phyloP scores from a whole-genome alignment of 2,888 invertebrate species.

The Perithous albicinctus region DNA sequence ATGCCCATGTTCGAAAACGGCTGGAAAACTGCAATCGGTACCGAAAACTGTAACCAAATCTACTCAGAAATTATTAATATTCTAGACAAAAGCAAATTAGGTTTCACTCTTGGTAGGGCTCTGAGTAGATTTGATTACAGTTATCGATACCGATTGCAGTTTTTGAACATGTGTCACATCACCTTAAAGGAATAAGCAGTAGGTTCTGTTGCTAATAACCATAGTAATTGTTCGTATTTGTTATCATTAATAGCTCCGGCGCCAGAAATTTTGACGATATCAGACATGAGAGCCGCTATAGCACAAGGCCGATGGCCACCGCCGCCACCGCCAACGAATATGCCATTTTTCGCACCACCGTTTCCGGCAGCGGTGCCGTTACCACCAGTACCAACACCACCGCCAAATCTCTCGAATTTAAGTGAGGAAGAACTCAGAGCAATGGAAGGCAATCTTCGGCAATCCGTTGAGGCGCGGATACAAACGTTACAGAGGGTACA shows the following conservation, averaged over 20 bases:
- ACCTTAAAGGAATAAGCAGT: too few species aligned
- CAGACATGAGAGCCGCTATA: slow-evolving; percentile 34
- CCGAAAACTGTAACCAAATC: too few species aligned
- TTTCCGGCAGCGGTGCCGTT: slow-evolving; percentile 86
- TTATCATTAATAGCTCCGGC: slow-evolving; percentile 21
- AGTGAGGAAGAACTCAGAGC: slow-evolving; percentile 93
- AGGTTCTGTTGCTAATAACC: background rate
- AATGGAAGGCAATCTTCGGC: slow-evolving; percentile 95
- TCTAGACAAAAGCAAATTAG: too few species aligned
- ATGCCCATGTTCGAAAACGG: too few species aligned
- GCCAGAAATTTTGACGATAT: slow-evolving; percentile 34
- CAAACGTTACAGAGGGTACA: slow-evolving; percentile 94
- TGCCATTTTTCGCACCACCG: slow-evolving; percentile 86
- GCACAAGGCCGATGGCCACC: slow-evolving; percentile 64
- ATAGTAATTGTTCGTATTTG: background rate
- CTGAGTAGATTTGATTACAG: too few species aligned
- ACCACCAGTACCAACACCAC: slow-evolving; percentile 92
- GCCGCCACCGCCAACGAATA: slow-evolving; percentile 75
- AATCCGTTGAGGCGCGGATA: slow-evolving; percentile 95
- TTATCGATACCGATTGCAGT: too few species aligned
- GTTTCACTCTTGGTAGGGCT: too few species aligned
- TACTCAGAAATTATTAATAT: too few species aligned
- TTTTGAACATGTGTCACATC: background rate
- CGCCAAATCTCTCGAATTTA: slow-evolving; percentile 90
- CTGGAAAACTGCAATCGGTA: too few species aligned